Conservation (phyloP, 37 sponge, comb jelly and placozoan species). For the Cliona cf. orientalis region DNA sequence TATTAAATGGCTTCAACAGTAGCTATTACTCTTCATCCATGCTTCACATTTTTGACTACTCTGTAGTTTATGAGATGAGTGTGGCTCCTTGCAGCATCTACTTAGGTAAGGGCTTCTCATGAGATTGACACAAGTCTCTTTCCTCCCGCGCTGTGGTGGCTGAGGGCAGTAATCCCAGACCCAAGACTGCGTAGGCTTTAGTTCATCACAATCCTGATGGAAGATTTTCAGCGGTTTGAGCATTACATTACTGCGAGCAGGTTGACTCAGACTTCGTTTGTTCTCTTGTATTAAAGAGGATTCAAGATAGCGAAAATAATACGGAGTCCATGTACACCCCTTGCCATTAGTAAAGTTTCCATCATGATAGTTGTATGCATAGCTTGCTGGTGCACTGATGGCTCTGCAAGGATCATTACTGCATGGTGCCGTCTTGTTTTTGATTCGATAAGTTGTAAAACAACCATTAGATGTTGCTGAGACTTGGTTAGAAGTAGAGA, state of each 20-base stretch:
- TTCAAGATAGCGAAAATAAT: background rate
- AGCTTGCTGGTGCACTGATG: background rate
- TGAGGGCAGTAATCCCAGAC: background rate
- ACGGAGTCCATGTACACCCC: background rate
- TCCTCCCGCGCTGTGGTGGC: background rate
- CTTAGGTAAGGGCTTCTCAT: slow-evolving; percentile 3
- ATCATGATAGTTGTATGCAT: background rate
- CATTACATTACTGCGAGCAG: too few species aligned
- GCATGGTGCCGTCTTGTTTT: too few species aligned
- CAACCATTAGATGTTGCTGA: too few species aligned
- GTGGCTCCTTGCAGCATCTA: background rate
- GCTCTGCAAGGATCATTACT: background rate
- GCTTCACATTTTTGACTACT: slow-evolving; percentile 15
- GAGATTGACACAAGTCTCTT: background rate
- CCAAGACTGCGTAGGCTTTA: background rate
- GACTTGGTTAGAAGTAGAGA: too few species aligned
- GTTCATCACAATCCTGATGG: background rate
- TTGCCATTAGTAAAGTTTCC: background rate
- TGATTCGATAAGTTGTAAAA: too few species aligned
- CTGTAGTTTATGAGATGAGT: background rate
- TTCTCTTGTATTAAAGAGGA: too few species aligned
- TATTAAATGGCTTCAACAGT: background rate
- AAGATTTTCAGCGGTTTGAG: too few species aligned
- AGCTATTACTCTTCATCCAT: slow-evolving; percentile 1
- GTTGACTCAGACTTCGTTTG: too few species aligned